Evolutionary conservation across 1,140 invertebrate species (phyloP), one percentile per base, ranked within the genome.

Genomic region (Diabrotica virgifera): DNA sequence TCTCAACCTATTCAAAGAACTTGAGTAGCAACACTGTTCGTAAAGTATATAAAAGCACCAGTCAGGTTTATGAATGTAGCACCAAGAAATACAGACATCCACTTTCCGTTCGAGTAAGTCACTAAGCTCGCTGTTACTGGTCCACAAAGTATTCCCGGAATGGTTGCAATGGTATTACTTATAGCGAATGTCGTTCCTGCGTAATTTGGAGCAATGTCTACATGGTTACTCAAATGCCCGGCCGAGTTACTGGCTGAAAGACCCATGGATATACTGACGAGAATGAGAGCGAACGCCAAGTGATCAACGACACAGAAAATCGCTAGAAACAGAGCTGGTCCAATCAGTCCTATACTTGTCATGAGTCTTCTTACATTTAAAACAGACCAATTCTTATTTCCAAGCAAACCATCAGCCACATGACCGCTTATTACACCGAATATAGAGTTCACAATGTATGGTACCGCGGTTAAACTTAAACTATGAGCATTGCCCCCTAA

Each of bases 171-270:
- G 12, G 90, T 92, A 76, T 92, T 92, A 36, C 90, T 91, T 69
- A 93, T 86, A 14, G 90, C 90, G 80, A 92, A 93, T 58, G 90
- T 92, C 40, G 90, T 85, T 10, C 90, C 90, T 11, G 90, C 89
- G 80, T 91, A 88, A 81, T 90, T 90, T 3, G 90, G 90, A 5
- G 90, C 90, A 24, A 93, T 82, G 71, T 93, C 90, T 6, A 90
- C 88, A 75, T 93, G 90, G 77, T 92, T 93, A 74, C 87, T 89
- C 10, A 93, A 78, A 78, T 92, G 90, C 14, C 90, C 90, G 11
- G 90, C 87, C 50, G 90, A 90, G 76, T 92, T 92, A 73, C 87
- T 90, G 0, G 90, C 89, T 75, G 88, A 90, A 14, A 92, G 77
- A 7, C 89, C 90, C 87, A 93, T 90, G 6, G 89, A 90, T 70